Percentiles rank a stretch among this genome's conserved stretches.
Evolutionary conservation across 2,113 vertebrate species (phyloP).

Genomic region (Dromaius novaehollandiae): DNA sequence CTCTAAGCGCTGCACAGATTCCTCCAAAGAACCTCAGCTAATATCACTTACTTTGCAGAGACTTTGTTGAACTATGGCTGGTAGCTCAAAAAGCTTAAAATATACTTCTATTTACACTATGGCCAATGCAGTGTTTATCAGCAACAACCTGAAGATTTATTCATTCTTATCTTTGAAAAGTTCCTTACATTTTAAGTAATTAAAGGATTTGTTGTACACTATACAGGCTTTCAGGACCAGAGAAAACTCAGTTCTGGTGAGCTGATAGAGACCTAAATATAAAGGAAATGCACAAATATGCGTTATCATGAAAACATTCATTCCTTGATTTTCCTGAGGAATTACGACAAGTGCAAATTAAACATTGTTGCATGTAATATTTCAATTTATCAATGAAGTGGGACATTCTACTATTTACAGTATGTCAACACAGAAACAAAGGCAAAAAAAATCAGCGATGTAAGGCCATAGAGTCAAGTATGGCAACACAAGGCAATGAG

Average conservation of each 20-base stretch:
- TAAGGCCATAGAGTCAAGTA: neutral
- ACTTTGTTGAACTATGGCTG: neutral
- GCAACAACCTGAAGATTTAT: neutral
- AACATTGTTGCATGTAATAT: neutral
- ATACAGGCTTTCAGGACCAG: neutral
- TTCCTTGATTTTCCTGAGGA: neutral
- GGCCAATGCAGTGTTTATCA: neutral
- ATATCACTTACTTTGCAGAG: neutral
- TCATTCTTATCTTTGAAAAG: neutral
- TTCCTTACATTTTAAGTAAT: neutral
- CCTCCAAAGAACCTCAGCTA: neutral
- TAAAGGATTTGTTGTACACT: neutral
- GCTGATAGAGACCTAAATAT: neutral
- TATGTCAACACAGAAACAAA: neutral
- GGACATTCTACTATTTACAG: neutral
- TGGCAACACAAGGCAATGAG: neutral
- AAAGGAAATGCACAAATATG: neutral
- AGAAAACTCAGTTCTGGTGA: neutral
- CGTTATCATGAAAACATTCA: neutral
- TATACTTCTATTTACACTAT: neutral
- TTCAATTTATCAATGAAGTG: neutral
- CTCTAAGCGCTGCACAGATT: neutral
- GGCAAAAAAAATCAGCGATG: neutral
- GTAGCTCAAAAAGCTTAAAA: neutral
- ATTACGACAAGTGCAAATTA: neutral